Evolutionary conservation across 1,140 invertebrate species (phyloP).

Genomic region (Adoxophyes honmai): DNA sequence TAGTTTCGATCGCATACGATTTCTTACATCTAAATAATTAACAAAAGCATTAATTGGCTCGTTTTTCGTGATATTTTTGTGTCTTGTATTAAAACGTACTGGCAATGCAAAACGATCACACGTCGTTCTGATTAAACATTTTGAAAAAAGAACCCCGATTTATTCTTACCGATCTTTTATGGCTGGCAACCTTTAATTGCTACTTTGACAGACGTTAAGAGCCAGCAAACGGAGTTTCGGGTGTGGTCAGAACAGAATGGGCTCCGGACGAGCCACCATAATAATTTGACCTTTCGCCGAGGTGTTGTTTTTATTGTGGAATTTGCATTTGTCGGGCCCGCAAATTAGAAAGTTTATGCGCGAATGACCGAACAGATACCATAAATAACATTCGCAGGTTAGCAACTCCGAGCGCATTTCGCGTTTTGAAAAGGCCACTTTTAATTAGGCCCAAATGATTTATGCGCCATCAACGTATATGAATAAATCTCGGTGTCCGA

Average conservation of each 20-base stretch:
- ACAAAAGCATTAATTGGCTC: too few relatives aligned
- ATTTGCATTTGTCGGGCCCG: conserved; percentile 41
- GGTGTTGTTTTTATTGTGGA: conserved; percentile 65
- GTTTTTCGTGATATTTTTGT: too few relatives aligned
- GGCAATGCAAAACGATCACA: too few relatives aligned
- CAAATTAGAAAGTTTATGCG: conserved; percentile 73
- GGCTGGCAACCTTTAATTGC: conserved; percentile 64
- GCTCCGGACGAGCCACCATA: conserved; percentile 57
- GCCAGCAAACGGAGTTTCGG: conserved; percentile 42
- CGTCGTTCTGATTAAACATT: conserved; percentile 28
- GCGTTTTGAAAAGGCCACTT: conserved; percentile 40
- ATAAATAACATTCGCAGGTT: conserved; percentile 65
- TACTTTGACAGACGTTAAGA: conserved; percentile 60
- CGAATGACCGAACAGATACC: conserved; percentile 51
- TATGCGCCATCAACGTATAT: conserved; percentile 53
- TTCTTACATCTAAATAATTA: too few relatives aligned
- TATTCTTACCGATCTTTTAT: conserved; percentile 30
- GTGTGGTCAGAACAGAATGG: conserved; percentile 61
- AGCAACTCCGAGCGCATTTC: conserved; percentile 36
- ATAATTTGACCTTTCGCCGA: conserved; percentile 61
- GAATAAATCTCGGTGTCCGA: conserved; percentile 36
- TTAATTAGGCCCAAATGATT: conserved; percentile 68
- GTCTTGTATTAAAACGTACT: too few relatives aligned
- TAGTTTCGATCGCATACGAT: too few relatives aligned
- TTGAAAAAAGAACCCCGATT: conserved; percentile 49